These are phyloP conservation scores for Nemotelus pantherinus DNA, from an alignment of 2,888 invertebrate genomes.

Conservation along the genomic window DNA sequence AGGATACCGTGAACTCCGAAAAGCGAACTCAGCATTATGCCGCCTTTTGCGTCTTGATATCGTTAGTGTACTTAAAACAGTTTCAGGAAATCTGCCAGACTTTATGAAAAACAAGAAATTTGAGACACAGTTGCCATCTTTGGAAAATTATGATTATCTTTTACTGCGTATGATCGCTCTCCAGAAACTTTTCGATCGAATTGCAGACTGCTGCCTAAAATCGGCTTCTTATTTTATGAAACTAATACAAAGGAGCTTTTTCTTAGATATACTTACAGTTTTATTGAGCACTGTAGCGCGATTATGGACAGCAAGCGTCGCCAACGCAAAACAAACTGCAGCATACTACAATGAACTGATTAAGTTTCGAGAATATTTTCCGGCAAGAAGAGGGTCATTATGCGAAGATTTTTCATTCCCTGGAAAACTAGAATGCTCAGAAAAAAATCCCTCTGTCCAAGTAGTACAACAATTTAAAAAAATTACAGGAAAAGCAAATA, in stretches of 20 bases:
- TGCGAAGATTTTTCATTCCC: conserved; percentile 54
- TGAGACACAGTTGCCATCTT: conserved; percentile 56
- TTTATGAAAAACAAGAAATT: conserved; percentile 52
- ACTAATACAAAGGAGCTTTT: conserved; percentile 58
- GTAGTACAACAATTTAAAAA: background rate
- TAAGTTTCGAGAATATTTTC: conserved; percentile 55
- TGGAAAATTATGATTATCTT: conserved; percentile 57
- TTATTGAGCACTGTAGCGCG: conserved; percentile 59
- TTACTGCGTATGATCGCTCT: conserved; percentile 57
- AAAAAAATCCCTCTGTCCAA: background rate
- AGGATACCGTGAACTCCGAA: conserved; percentile 59
- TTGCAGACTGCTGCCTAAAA: conserved; percentile 56
- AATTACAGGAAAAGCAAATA: background rate
- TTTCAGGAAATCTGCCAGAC: conserved; percentile 58
- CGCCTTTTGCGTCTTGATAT: conserved; percentile 59
- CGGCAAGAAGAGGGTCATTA: conserved; percentile 53
- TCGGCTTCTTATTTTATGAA: conserved; percentile 58
- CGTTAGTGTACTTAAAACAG: conserved; percentile 56
- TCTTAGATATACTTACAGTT: conserved; percentile 59
- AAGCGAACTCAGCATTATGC: conserved; percentile 59
- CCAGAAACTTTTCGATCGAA: conserved; percentile 57
- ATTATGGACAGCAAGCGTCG: conserved; percentile 55
- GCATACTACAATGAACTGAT: conserved; percentile 55
- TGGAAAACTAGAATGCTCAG: conserved; percentile 46
- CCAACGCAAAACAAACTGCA: conserved; percentile 54